These are phyloP conservation scores for Ageneiosus marmoratus DNA, from an alignment of 2,113 vertebrate genomes.

Conservation along the genomic window DNA sequence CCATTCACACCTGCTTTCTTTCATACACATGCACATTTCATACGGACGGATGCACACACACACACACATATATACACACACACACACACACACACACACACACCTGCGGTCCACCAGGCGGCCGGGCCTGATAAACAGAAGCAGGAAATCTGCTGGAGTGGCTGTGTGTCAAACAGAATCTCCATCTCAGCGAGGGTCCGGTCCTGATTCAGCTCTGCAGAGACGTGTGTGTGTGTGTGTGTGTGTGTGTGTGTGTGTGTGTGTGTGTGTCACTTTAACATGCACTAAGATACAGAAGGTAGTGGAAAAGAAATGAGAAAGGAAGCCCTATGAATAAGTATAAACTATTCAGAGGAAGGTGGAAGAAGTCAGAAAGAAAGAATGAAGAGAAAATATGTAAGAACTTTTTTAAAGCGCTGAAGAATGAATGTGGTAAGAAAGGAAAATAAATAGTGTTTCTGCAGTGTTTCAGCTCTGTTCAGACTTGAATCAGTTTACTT, in stretches of 20 bases:
- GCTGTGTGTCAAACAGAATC: constrained; percentile 5
- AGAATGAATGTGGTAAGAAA: neutral
- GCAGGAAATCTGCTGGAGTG: constrained; percentile 6
- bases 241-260: neutral
- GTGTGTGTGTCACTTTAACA: neutral
- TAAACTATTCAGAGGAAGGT: neutral
- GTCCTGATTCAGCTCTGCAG: constrained; percentile 9
- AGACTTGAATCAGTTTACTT: neutral
- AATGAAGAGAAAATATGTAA: neutral
- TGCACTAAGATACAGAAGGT: neutral
- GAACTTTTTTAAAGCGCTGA: neutral
- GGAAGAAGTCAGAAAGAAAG: neutral
- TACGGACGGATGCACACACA: too few relatives aligned
- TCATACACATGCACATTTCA: too few relatives aligned
- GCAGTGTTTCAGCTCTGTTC: too few relatives aligned
- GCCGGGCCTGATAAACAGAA: neutral
- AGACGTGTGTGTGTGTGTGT: neutral
- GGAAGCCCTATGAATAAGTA: neutral
- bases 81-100: constrained; percentile 29
- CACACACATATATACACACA: constrained; percentile 4
- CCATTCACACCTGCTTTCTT: neutral
- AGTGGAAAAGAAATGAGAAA: neutral
- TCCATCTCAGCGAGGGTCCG: neutral
- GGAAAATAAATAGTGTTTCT: too few relatives aligned
- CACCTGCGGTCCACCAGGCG: neutral